Evolutionary conservation across 1,140 invertebrate genomes (phyloP).

Genomic region (Kradibia gibbosae): DNA sequence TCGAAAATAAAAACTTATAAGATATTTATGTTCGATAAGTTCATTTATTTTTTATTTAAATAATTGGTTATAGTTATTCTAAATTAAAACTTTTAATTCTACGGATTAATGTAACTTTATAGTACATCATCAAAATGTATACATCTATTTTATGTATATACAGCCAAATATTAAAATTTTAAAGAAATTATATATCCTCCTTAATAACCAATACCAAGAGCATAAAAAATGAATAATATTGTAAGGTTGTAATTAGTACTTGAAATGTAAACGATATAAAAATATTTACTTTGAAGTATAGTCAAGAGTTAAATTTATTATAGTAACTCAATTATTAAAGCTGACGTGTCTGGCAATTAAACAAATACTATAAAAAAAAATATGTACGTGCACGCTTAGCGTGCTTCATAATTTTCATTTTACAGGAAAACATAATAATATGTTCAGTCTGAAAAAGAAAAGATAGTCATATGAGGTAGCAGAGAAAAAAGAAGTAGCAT

Average conservation of each 20-base stretch:
- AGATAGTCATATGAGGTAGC: neutral
- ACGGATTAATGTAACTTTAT: no score
- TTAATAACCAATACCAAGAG: no score
- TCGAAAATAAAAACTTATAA: no score
- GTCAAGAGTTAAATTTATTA: neutral
- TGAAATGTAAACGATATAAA: neutral
- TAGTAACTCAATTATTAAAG: conserved; percentile 11
- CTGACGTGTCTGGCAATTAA: conserved; percentile 9
- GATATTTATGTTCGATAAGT: no score
- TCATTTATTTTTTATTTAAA: no score
- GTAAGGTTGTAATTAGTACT: neutral
- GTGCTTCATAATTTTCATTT: conserved; percentile 1
- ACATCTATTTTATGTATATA: no score
- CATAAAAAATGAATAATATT: no score
- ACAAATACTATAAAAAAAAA: neutral
- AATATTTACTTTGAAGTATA: neutral
- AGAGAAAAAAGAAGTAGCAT: neutral
- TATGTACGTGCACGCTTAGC: neutral
- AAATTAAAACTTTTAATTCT: no score
- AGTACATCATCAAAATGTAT: no score
- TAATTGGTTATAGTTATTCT: no score
- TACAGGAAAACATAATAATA: conserved; percentile 20
- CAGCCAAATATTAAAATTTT: no score
- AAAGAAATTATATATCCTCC: no score
- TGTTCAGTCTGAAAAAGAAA: conserved; percentile 5